Evolutionary conservation across 2,113 vertebrate species (phyloP).

Genomic region (Cyanoderma ruficeps): DNA sequence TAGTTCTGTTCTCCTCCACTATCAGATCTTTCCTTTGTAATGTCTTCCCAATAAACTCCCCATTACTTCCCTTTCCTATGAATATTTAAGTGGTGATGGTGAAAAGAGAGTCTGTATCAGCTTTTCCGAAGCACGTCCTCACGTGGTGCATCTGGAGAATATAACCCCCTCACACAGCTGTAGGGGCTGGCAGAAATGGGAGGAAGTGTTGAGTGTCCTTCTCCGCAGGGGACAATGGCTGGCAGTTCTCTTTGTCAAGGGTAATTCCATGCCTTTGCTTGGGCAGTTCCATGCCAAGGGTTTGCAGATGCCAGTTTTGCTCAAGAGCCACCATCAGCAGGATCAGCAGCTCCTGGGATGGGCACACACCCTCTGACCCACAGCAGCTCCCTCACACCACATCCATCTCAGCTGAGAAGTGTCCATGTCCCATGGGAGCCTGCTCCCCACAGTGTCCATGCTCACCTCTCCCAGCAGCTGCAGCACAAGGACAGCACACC

Average conservation of each 20-base stretch:
- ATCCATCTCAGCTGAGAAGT: rapidly evolving
- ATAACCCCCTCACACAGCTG: background rate
- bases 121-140: background rate
- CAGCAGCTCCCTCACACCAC: background rate
- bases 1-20: background rate
- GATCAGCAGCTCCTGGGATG: background rate
- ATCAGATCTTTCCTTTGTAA: background rate
- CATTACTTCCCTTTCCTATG: background rate
- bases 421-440: background rate
- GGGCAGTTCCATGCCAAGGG: background rate
- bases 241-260: background rate
- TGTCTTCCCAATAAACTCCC: background rate
- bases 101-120: background rate
- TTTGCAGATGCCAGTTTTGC: background rate
- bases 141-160: background rate
- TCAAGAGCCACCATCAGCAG: background rate
- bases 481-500: background rate
- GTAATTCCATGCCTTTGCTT: background rate
- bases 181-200: background rate
- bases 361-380: too few species aligned
- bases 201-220: background rate
- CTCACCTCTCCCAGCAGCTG: background rate
- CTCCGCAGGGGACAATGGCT: background rate
- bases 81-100: background rate
- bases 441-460: background rate